phyloP scores from a whole-genome alignment of 1,140 invertebrate genomes.

The Eumeta japonica region DNA sequence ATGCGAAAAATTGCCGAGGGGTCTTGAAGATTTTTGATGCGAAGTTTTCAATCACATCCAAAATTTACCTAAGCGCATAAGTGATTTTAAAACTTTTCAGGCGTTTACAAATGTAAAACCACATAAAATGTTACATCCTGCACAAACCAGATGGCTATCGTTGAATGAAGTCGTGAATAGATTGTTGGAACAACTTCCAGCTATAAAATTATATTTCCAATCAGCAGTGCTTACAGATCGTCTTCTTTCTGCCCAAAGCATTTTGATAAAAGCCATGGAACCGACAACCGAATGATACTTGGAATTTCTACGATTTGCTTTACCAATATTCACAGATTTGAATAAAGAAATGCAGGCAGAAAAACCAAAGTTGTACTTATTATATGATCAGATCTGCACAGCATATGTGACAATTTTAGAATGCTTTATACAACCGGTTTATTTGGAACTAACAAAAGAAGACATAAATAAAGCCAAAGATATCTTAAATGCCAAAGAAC shows the following conservation, averaged over 20 bases:
- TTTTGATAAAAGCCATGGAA: conserved; percentile 15
- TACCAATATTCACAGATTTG: conserved; percentile 20
- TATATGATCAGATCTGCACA: conserved; percentile 15
- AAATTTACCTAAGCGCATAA: conserved; percentile 21
- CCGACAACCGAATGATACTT: conserved; percentile 23
- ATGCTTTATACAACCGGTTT: too few species aligned
- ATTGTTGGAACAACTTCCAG: conserved; percentile 31
- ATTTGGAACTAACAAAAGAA: conserved; percentile 14
- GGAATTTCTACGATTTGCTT: conserved; percentile 23
- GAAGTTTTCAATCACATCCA: conserved; percentile 24
- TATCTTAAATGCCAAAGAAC: conserved; percentile 4
- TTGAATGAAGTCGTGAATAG: conserved; percentile 27
- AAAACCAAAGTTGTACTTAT: conserved; percentile 19
- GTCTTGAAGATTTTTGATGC: conserved; percentile 15
- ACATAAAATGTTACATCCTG: conserved; percentile 30
- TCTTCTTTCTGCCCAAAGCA: conserved; percentile 17
- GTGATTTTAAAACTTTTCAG: conserved; percentile 24
- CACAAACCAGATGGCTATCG: conserved; percentile 40
- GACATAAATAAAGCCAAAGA: conserved; percentile 12
- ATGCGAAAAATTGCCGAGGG: conserved; percentile 25
- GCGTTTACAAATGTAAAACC: conserved; percentile 22
- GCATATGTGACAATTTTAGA: conserved; percentile 15
- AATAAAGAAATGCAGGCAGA: conserved; percentile 33
- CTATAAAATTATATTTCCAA: conserved; percentile 31
- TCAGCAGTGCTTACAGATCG: conserved; percentile 12